Conservation (phyloP, 2,113 vertebrate genomes). For the Entomyzon cyanotis region DNA sequence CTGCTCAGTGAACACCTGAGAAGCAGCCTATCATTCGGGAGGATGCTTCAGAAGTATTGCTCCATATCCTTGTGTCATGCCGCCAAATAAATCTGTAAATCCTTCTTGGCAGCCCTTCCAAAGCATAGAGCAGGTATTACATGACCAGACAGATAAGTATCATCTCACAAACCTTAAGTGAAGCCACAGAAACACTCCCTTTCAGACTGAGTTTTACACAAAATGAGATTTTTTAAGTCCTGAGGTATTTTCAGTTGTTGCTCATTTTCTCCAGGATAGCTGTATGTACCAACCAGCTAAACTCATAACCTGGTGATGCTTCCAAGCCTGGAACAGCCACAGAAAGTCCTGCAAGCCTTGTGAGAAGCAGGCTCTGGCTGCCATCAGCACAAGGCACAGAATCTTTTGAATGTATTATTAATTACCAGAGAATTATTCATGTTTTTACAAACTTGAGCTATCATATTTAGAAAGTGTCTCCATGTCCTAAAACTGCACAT, state of each 20-base stretch:
- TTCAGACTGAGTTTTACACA: background rate
- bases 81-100: background rate
- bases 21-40: background rate
- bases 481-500: background rate
- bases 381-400: background rate
- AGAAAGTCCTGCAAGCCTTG: background rate
- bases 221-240: background rate
- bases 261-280: background rate
- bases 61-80: background rate
- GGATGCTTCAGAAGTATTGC: background rate
- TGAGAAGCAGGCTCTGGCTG: background rate
- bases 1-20: background rate
- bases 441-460: background rate
- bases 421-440: background rate
- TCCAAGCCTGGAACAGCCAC: background rate
- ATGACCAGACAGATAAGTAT: slow-evolving; percentile 8
- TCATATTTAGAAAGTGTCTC: background rate
- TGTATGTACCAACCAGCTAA: background rate
- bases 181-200: background rate
- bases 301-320: background rate
- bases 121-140: background rate
- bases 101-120: slow-evolving; percentile 1
- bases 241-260: background rate
- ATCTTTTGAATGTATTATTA: background rate
- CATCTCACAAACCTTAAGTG: background rate